Base-by-base conservation (phyloP, 1,140 invertebrate genomes). In the Microplitis demolitor region DNA sequence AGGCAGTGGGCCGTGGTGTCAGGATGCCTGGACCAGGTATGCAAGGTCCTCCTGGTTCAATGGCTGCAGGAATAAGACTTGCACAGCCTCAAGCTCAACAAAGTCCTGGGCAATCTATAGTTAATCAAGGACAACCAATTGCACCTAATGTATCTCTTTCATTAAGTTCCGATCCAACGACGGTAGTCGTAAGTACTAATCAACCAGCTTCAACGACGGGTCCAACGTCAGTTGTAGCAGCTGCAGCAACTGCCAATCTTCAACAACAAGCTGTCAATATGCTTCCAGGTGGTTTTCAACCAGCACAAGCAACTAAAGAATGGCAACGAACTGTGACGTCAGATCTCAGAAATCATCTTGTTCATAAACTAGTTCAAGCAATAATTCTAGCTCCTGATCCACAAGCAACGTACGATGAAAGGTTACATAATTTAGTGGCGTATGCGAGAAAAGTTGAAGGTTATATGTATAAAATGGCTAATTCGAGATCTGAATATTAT, bases 381-480 rank as follows among this genome's bases (percentile, higher is more conserved):
- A 99, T 99, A 83, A 99, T 99, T 87, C 98, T 98, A 39, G 97
- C 95, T 35, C 95, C 96, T 4, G 96, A 98, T 89, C 96, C 95
- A 6, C 92, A 93, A 78, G 95, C 96, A 2, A 94, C 98, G 90
- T 91, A 96, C 70, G 97, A 99, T 83, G 95, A 95, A 83, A 89
- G 97, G 78, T 98, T 99, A 95, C 94, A 96, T 79, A 99, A 99
- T 90, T 89, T 99, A 61, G 96, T 99, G 3, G 94, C 96, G 0
- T 99, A 99, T 87, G 98, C 98, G 45, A 91, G 96, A 74, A 99
- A 99, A 90, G 98, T 99, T 1, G 98, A 99, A 88, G 97, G 97
- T 70, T 98, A 99, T 81, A 99, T 99, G 98, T 99, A 99, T 84
- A 97, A 98, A 87, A 95, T 95, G 91, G 98, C 98, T 0, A 97